A percentile compares a stretch with the other conserved stretches of the same genome.
Conservation (phyloP, 2,888 invertebrate genomes). For the Polydrusus tereticollis region DNA sequence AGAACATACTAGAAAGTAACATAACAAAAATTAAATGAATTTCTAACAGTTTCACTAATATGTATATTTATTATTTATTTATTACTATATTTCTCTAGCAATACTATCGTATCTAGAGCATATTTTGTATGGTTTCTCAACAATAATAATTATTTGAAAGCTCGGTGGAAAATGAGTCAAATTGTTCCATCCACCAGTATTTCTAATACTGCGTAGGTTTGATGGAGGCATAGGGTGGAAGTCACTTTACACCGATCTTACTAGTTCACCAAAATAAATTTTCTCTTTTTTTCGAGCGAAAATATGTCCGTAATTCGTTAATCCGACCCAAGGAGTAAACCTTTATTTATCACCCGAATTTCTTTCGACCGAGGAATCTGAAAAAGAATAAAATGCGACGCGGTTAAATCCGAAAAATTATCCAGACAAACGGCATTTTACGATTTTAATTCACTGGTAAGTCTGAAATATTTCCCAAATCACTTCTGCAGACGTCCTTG, state of each 20-base stretch:
- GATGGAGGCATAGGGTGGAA: no score
- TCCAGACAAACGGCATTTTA: slow-evolving; percentile 61
- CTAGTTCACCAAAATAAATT: slow-evolving; percentile 14
- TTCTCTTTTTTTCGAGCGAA: slow-evolving; percentile 21
- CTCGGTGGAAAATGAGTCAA: no score
- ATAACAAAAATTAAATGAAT: no score
- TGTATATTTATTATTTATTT: no score
- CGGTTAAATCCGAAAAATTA: slow-evolving; percentile 58
- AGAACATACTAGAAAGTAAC: no score
- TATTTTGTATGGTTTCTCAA: no score
- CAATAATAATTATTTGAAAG: no score
- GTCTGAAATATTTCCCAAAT: slow-evolving; percentile 61
- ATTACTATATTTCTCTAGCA: no score
- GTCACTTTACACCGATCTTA: background rate
- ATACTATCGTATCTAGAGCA: no score
- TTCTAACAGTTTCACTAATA: no score
- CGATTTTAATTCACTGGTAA: slow-evolving; percentile 60
- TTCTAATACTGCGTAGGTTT: no score
- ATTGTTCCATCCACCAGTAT: no score
- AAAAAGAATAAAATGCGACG: slow-evolving; percentile 51
- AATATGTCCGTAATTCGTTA: slow-evolving; percentile 42
- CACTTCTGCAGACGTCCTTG: slow-evolving; percentile 59
- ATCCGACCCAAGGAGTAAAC: slow-evolving; percentile 41
- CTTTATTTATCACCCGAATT: slow-evolving; percentile 48
- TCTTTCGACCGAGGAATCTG: slow-evolving; percentile 39